A percentile compares a stretch with the other conserved stretches of the same genome.
Conservation (phyloP, 2,888 invertebrate species). For the Sinohyriopsis cumingii region DNA sequence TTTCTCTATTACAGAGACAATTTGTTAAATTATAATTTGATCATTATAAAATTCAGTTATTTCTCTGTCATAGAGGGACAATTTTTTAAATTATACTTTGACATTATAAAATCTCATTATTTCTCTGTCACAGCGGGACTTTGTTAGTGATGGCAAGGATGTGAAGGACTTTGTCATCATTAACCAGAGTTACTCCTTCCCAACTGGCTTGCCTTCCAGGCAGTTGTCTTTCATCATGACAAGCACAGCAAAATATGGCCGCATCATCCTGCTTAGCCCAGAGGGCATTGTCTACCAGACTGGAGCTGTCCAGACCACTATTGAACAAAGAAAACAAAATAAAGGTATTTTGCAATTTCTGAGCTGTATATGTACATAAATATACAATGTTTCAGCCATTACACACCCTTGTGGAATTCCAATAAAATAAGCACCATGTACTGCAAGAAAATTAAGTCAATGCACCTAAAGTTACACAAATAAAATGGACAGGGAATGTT, state of each 20-base stretch:
- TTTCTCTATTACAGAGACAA: too few relatives aligned
- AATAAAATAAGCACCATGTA: too few relatives aligned
- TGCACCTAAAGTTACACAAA: too few relatives aligned
- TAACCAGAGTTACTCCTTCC: conserved; percentile 46
- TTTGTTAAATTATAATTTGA: too few relatives aligned
- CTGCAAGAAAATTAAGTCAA: too few relatives aligned
- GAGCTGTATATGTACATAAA: too few relatives aligned
- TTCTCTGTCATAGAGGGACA: background rate
- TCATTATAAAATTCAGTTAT: background rate
- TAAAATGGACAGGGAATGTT: too few relatives aligned
- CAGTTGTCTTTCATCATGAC: conserved; percentile 47
- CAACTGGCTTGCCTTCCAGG: conserved; percentile 26
- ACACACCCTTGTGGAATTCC: too few relatives aligned
- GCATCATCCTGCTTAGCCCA: conserved; percentile 34
- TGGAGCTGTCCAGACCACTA: conserved; percentile 55
- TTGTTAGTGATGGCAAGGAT: conserved; percentile 30
- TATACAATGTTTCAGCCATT: too few relatives aligned
- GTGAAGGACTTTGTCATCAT: conserved; percentile 41
- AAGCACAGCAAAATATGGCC: conserved; percentile 43
- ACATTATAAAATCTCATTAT: too few relatives aligned
- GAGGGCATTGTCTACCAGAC: conserved; percentile 56
- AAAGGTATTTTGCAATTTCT: conserved; percentile 1
- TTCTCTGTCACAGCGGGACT: conserved; percentile 24
- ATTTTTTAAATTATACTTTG: too few relatives aligned
- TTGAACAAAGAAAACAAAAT: conserved; percentile 26